These are phyloP conservation scores for Leptodactylus fallax DNA, from an alignment of 2,797 vertebrate genomes.

Conservation along the genomic window DNA sequence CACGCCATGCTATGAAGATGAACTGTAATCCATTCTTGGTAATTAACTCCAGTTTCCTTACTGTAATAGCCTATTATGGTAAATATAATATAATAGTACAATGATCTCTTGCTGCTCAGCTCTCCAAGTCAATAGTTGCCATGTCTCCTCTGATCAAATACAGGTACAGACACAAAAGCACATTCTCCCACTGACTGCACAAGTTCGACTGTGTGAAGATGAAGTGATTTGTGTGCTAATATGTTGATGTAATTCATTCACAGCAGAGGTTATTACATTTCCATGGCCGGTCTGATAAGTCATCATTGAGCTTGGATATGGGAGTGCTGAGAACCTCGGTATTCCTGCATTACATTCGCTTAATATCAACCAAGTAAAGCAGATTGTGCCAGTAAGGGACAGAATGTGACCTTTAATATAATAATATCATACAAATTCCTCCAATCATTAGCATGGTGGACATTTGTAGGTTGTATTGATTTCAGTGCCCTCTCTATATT, in stretches of 20 bases:
- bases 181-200: slow-evolving; percentile 9
- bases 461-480: slow-evolving; percentile 39
- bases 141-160: neutral
- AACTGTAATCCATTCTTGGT: slow-evolving; percentile 4
- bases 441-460: slow-evolving; percentile 35
- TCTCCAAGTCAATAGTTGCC: neutral
- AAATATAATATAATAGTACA: slow-evolving; percentile 17
- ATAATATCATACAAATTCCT: slow-evolving; percentile 17
- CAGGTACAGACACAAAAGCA: slow-evolving; percentile 11
- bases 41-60: neutral
- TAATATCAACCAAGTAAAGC: neutral
- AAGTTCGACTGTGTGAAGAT: neutral
- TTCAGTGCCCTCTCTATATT: slow-evolving; percentile 21
- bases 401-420: slow-evolving; percentile 22
- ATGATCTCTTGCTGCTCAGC: neutral
- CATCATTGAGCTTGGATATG: neutral
- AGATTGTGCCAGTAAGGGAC: neutral
- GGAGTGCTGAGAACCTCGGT: neutral
- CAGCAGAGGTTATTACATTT: slow-evolving; percentile 16
- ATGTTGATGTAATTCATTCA: neutral
- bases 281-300: slow-evolving; percentile 6
- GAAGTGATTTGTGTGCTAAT: slow-evolving; percentile 8
- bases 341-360: neutral
- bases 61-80: slow-evolving; percentile 18
- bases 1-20: neutral